A percentile compares a stretch with the other conserved stretches of the same genome.
Evolutionary conservation across 2,113 vertebrate species (phyloP).

Genomic region (Lutjanus erythropterus): DNA sequence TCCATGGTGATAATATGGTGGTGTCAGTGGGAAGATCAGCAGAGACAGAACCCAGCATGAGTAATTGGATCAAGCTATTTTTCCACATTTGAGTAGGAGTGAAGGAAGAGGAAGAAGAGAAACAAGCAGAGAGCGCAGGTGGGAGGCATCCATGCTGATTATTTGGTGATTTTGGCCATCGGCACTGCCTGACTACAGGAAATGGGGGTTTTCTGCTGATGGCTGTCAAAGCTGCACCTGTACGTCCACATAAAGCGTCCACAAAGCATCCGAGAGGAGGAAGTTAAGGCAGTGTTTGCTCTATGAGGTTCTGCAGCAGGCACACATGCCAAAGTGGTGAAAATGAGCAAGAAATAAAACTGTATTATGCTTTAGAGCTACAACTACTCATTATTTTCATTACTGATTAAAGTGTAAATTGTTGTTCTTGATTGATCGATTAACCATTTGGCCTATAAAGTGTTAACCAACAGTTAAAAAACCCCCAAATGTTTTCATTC

Average conservation of each 20-base stretch:
- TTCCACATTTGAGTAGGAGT: slow-evolving; percentile 67
- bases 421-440: neutral
- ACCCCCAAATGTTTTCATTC: too few relatives aligned
- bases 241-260: neutral
- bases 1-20: neutral
- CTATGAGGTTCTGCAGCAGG: neutral
- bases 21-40: slow-evolving; percentile 36
- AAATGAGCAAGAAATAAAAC: neutral
- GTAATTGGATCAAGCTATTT: slow-evolving; percentile 70
- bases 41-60: slow-evolving; percentile 45
- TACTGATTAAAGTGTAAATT: too few relatives aligned
- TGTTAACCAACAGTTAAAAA: too few relatives aligned
- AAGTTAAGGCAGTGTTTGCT: slow-evolving; percentile 23
- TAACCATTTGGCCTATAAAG: neutral
- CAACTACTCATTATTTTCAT: neutral
- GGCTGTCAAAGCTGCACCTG: slow-evolving; percentile 50
- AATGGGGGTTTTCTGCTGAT: slow-evolving; percentile 34
- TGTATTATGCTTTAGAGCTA: neutral
- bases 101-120: neutral
- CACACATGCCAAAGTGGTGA: neutral
- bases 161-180: slow-evolving; percentile 52
- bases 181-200: slow-evolving; percentile 41
- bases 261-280: slow-evolving; percentile 10
- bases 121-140: slow-evolving; percentile 32
- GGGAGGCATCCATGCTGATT: slow-evolving; percentile 55